These are phyloP conservation scores for Drosophila kepulauana DNA, from an alignment of 1,140 invertebrate species.

Conservation along the genomic window DNA sequence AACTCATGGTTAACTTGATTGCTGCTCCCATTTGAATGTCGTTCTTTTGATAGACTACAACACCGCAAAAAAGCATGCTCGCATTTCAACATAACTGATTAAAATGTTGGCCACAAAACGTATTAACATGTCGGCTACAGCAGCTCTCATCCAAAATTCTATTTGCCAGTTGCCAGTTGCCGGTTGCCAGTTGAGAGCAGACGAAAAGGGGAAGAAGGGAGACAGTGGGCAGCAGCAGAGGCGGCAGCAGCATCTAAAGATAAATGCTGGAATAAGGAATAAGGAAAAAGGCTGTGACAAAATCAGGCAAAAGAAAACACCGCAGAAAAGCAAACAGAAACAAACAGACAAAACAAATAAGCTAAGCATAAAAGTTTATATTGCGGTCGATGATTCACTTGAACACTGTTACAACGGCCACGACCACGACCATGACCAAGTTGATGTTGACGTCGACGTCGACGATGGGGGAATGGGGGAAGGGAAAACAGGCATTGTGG, in stretches of 20 bases:
- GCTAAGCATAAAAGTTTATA: constrained; percentile 82
- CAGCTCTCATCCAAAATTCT: constrained; percentile 35
- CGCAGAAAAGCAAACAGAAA: constrained; percentile 41
- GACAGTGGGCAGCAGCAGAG: not conserved
- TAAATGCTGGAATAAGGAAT: constrained; percentile 32
- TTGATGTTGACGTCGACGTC: constrained; percentile 1
- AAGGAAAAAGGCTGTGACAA: constrained; percentile 39
- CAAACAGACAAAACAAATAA: constrained; percentile 82
- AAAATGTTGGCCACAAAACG: constrained; percentile 76
- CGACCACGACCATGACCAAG: constrained; percentile 8
- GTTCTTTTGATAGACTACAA: not conserved
- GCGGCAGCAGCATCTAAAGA: constrained; percentile 6
- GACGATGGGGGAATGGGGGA: not conserved
- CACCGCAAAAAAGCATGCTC: constrained; percentile 1
- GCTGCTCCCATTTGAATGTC: not conserved
- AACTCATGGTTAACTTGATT: too few relatives aligned
- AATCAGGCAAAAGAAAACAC: constrained; percentile 59
- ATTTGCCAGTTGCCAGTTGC: constrained; percentile 22
- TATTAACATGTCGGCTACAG: constrained; percentile 78
- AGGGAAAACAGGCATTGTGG: constrained; percentile 45
- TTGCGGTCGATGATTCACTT: constrained; percentile 81
- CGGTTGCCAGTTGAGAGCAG: not conserved
- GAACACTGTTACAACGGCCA: constrained; percentile 33
- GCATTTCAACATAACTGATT: constrained; percentile 57
- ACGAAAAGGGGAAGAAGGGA: too few relatives aligned